Evolutionary conservation across 2,113 vertebrate genomes (phyloP), one percentile per base, ranked within the genome.

Genomic region (Mustelus asterias): DNA sequence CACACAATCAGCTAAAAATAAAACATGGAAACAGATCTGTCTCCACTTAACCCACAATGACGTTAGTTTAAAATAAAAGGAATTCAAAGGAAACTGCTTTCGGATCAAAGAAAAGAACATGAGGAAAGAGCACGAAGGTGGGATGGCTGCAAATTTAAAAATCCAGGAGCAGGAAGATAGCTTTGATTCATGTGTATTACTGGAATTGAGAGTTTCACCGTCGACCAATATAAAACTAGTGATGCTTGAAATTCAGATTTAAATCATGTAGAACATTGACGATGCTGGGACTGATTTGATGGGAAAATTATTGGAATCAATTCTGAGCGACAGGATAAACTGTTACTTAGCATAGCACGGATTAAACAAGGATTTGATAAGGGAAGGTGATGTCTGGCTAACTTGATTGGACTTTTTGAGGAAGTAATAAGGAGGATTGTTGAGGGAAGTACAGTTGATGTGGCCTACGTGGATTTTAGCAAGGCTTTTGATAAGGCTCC

Each of bases 21-120:
- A 67, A 94, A 94, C 67, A 94, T 94, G 65, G 65, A 94, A 94
- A 94, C n/a, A 90, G 37, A 41, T 94, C 92, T 94, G 65, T 69
- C 65, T 94, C 92, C 92, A 94, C 69, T 94, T 94, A 94, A 11
- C 92, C 22, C 20, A 24, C 24, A 94, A 44, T 69, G 65, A 69
- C 67, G 65, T 26, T 70, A 69, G 65, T 69, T 69, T 94, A 94
- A 69, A 94, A 24, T 9, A 13, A 70, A 94, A 94, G 70, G 20
- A 2, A 24, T 58, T 65, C n/a, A 94, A 94, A 94, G 92, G 92
- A 94, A 94, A 94, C 69, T 94, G 67, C 24, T 26, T 94, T 6
- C 14, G 16, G 63, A 94, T 70, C 63, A 94, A 70, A 70, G 33
- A 67, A 88, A 60, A 76, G 58, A 1, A 92, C 20, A 7, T 70